Evolutionary conservation across 2,888 invertebrate species (phyloP).

Genomic region (Nebria brevicollis): DNA sequence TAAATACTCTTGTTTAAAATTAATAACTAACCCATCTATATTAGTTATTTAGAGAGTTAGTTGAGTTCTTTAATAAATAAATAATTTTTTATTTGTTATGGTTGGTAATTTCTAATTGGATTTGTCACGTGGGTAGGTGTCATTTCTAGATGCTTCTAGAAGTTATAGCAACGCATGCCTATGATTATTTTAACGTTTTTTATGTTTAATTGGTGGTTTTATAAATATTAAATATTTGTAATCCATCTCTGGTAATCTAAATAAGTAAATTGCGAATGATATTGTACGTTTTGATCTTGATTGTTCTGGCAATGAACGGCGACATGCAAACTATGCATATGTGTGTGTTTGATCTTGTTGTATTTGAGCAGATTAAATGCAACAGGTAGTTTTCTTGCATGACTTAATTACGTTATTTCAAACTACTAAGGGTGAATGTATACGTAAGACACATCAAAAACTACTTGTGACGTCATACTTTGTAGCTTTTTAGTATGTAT

Average conservation of each 20-base stretch:
- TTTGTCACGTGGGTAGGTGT: too few species aligned
- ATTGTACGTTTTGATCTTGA: conserved; percentile 43
- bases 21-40: too few species aligned
- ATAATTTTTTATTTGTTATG: too few species aligned
- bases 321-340: conserved; percentile 31
- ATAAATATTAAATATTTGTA: conserved; percentile 7
- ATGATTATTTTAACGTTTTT: too few species aligned
- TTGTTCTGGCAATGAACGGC: conserved; percentile 36
- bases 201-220: neutral
- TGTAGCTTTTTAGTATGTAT: too few species aligned
- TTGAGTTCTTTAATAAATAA: too few species aligned
- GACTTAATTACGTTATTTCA: conserved; percentile 14
- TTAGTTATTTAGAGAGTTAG: too few species aligned
- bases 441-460: neutral
- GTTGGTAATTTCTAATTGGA: too few species aligned
- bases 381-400: conserved; percentile 40
- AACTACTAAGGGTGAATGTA: neutral
- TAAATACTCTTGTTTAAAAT: too few species aligned
- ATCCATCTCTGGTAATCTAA: conserved; percentile 29
- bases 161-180: too few species aligned
- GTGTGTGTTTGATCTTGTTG: conserved; percentile 3
- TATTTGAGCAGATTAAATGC: conserved; percentile 25
- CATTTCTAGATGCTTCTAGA: too few species aligned
- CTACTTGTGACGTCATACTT: neutral
- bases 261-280: conserved; percentile 36